phyloP scores from a whole-genome alignment of 2,113 vertebrate species.

The Misgurnus mizolepis region DNA sequence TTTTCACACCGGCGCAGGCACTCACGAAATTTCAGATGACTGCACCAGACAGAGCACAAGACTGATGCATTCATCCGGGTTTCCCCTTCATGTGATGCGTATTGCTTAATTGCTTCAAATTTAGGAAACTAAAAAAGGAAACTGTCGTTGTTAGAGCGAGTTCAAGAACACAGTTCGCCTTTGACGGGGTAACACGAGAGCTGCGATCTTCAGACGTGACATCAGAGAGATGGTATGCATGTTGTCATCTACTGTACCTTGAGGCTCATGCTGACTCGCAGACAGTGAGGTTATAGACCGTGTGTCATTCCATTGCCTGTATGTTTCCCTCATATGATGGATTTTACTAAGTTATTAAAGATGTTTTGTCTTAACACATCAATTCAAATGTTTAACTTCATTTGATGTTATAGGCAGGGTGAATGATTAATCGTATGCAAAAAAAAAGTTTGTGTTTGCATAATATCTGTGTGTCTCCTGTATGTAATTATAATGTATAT shows the following conservation, averaged over 20 bases:
- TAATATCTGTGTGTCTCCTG: too few species aligned
- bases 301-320: too few species aligned
- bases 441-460: too few species aligned
- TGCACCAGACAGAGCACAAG: neutral
- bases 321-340: too few species aligned
- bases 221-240: conserved; percentile 38
- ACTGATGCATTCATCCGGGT: neutral
- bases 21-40: neutral
- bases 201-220: conserved; percentile 36
- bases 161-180: neutral
- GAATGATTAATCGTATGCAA: too few species aligned
- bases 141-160: conserved; percentile 1
- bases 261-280: neutral
- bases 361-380: too few species aligned
- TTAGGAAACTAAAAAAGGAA: too few species aligned
- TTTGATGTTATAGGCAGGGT: too few species aligned
- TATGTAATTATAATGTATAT: too few species aligned
- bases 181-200: conserved; percentile 15
- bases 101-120: neutral
- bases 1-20: neutral
- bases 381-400: too few species aligned
- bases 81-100: neutral
- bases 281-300: neutral
- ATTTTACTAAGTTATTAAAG: too few species aligned
- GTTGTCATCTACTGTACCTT: neutral